phyloP scores from a whole-genome alignment of 2,113 vertebrate genomes.

The Garra rufa region DNA sequence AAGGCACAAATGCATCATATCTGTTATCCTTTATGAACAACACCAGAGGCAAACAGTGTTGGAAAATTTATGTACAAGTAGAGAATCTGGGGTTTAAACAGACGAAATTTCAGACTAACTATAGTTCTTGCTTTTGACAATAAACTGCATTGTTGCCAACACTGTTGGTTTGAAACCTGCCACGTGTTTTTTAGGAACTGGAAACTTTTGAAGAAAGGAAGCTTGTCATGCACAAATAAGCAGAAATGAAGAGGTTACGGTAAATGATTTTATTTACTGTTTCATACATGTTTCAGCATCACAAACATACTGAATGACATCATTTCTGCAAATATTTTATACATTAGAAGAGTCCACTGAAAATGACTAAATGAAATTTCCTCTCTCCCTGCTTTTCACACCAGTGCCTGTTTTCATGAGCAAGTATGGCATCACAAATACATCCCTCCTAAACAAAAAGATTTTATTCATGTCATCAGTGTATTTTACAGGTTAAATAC shows the following conservation, averaged over 20 bases:
- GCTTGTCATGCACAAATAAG: not conserved
- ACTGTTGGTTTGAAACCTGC: not conserved
- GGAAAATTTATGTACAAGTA: too few relatives aligned
- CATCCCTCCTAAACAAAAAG: too few relatives aligned
- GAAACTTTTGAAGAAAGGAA: not conserved
- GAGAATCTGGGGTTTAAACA: not conserved
- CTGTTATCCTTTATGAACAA: not conserved
- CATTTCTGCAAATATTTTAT: not conserved
- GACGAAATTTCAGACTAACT: too few relatives aligned
- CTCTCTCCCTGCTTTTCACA: too few relatives aligned
- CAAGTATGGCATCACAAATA: too few relatives aligned
- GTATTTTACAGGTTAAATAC: too few relatives aligned
- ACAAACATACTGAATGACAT: not conserved
- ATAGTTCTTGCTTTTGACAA: constrained; percentile 5
- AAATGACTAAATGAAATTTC: not conserved
- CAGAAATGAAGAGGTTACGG: not conserved
- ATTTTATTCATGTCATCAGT: too few relatives aligned
- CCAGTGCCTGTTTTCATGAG: too few relatives aligned
- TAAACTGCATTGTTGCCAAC: not conserved
- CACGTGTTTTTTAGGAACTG: not conserved
- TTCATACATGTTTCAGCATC: not conserved
- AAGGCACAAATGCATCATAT: not conserved
- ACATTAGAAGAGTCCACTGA: not conserved
- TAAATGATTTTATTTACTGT: too few relatives aligned
- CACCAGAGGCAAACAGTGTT: not conserved